phyloP scores from a whole-genome alignment of 2,888 invertebrate species.

The Clostera curtula region DNA sequence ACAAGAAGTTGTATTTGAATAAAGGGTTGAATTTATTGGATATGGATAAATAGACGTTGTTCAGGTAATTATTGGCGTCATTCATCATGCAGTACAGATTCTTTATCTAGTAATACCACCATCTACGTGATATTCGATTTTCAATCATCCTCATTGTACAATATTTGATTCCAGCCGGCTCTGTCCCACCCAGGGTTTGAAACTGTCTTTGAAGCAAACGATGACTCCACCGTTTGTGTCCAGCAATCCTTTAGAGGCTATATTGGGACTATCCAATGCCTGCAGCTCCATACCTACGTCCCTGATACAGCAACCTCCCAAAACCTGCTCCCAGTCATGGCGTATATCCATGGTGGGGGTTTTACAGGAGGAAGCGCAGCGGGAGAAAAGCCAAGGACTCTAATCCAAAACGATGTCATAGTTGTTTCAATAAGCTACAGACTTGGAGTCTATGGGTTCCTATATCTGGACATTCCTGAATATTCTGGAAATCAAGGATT shows the following conservation, averaged over 20 bases:
- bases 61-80: too few relatives aligned
- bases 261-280: conserved; percentile 19
- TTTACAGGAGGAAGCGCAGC: conserved; percentile 7
- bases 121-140: not conserved
- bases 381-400: conserved; percentile 7
- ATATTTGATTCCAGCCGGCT: conserved; percentile 12
- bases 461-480: conserved; percentile 25
- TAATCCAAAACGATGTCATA: conserved; percentile 22
- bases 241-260: conserved; percentile 11
- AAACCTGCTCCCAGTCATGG: conserved; percentile 16
- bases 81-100: too few relatives aligned
- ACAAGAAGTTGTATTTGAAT: too few relatives aligned
- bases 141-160: not conserved
- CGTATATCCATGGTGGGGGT: conserved; percentile 19
- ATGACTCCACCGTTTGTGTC: conserved; percentile 18
- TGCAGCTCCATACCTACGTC: conserved; percentile 20
- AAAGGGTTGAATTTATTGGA: too few relatives aligned
- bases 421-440: conserved; percentile 32
- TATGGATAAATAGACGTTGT: too few relatives aligned
- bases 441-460: conserved; percentile 30
- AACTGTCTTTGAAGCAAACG: conserved; percentile 19
- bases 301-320: conserved; percentile 14
- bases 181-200: conserved; percentile 16
- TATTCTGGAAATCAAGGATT: conserved; percentile 36
- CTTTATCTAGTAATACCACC: too few relatives aligned